These are phyloP conservation scores for Elegia similella DNA, from an alignment of 2,888 invertebrate genomes.

Conservation along the genomic window DNA sequence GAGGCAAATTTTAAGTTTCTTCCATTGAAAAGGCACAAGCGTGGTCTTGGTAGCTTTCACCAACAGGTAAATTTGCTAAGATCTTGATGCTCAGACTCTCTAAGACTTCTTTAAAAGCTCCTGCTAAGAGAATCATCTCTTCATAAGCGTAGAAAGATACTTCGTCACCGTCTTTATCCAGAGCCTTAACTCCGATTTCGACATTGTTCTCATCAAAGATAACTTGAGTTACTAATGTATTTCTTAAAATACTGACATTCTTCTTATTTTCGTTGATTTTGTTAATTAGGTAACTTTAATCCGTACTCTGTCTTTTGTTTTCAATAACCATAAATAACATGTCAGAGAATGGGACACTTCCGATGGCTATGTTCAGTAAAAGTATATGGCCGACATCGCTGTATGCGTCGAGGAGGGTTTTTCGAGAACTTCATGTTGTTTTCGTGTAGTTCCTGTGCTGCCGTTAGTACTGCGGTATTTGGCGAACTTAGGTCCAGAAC, in stretches of 20 bases:
- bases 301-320: slow-evolving; percentile 34
- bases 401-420: slow-evolving; percentile 29
- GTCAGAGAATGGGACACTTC: slow-evolving; percentile 32
- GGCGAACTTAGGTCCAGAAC: not conserved
- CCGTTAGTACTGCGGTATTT: not conserved
- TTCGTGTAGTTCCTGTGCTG: not conserved
- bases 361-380: slow-evolving; percentile 31
- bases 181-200: not conserved
- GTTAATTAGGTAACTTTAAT: slow-evolving; percentile 30
- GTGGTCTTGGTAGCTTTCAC: too few species aligned
- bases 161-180: not conserved
- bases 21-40: too few species aligned
- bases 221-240: not conserved
- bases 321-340: slow-evolving; percentile 34
- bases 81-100: too few species aligned
- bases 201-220: too few species aligned
- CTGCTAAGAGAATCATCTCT: slow-evolving; percentile 36
- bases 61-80: too few species aligned
- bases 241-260: not conserved
- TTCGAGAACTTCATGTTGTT: not conserved
- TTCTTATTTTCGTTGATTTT: not conserved
- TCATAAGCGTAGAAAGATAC: slow-evolving; percentile 24
- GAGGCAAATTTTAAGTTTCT: too few species aligned
- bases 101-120: too few species aligned
- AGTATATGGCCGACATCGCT: slow-evolving; percentile 29